Conservation (phyloP, 1,140 invertebrate genomes). For the Oryzaephilus surinamensis region DNA sequence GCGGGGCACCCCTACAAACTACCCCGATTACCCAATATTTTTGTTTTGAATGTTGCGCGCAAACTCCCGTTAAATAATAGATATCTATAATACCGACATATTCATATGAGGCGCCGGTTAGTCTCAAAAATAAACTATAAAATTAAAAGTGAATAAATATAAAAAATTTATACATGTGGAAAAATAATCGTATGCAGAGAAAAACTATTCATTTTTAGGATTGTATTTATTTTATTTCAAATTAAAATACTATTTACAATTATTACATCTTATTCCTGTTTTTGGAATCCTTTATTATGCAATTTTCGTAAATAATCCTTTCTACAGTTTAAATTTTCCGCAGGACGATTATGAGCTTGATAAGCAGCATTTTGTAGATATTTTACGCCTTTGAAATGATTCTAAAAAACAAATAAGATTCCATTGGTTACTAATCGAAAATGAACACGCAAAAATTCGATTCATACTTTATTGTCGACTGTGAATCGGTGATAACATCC, state of each 20-base stretch:
- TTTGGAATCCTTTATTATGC: conserved; percentile 34
- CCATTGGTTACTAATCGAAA: conserved; percentile 1
- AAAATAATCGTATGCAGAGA: too few relatives aligned
- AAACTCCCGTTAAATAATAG: conserved; percentile 8
- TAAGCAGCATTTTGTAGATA: conserved; percentile 88
- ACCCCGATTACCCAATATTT: conserved; percentile 7
- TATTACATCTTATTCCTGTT: conserved; percentile 8
- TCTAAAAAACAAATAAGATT: conserved; percentile 46
- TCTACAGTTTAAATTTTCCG: conserved; percentile 67
- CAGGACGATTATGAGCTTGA: conserved; percentile 76
- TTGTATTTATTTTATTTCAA: too few relatives aligned
- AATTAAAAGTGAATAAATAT: too few relatives aligned
- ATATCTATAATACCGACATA: background rate
- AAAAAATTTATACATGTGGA: too few relatives aligned
- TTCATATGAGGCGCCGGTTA: too few relatives aligned
- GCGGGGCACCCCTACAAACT: conserved; percentile 25
- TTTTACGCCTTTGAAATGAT: conserved; percentile 73
- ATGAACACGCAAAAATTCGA: conserved; percentile 4
- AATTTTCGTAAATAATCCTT: conserved; percentile 57
- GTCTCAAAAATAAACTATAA: too few relatives aligned
- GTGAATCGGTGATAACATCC: conserved; percentile 96
- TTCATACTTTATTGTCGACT: conserved; percentile 63
- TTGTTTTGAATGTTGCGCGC: conserved; percentile 16
- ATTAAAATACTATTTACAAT: too few relatives aligned
- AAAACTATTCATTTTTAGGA: too few relatives aligned